Percentiles rank a stretch among this genome's conserved stretches.
These are phyloP conservation scores for Pissodes strobi DNA, from an alignment of 1,140 invertebrate genomes.

Conservation along the genomic window DNA sequence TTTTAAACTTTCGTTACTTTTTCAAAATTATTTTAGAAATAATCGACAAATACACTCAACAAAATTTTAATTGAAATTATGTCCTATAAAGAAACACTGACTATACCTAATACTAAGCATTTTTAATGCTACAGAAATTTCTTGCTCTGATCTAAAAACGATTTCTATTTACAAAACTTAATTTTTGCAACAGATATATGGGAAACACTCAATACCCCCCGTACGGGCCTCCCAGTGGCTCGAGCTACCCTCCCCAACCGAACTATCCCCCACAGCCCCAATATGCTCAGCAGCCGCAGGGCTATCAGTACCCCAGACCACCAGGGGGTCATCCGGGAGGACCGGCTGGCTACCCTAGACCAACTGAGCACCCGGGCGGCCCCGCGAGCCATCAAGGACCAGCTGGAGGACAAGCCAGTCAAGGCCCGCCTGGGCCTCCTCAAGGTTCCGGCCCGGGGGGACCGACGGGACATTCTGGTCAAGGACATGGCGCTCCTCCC, in stretches of 20 bases:
- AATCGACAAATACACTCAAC: too few species aligned
- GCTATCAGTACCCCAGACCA: conserved; percentile 52
- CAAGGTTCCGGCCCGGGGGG: conserved; percentile 1
- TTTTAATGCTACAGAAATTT: too few species aligned
- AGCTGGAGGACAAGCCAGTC: conserved; percentile 31
- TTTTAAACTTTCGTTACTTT: too few species aligned
- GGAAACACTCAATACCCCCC: conserved; percentile 48
- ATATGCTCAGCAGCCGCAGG: conserved; percentile 51
- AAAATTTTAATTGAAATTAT: too few species aligned
- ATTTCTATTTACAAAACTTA: too few species aligned
- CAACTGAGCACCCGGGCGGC: background rate
- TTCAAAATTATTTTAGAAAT: too few species aligned
- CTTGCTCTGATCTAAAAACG: too few species aligned
- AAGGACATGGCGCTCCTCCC: conserved; percentile 50
- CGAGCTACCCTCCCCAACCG: conserved; percentile 52
- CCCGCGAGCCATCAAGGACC: background rate
- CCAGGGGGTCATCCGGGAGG: conserved; percentile 17
- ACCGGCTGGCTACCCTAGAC: background rate
- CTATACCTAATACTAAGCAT: too few species aligned
- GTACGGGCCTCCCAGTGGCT: conserved; percentile 44
- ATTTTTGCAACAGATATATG: too few species aligned
- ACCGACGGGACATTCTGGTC: conserved; percentile 29
- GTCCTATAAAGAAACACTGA: too few species aligned
- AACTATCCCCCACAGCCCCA: conserved; percentile 54
- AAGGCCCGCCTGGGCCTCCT: conserved; percentile 48